Conservation (phyloP, 2,113 vertebrate genomes). For the Buteo buteo region DNA sequence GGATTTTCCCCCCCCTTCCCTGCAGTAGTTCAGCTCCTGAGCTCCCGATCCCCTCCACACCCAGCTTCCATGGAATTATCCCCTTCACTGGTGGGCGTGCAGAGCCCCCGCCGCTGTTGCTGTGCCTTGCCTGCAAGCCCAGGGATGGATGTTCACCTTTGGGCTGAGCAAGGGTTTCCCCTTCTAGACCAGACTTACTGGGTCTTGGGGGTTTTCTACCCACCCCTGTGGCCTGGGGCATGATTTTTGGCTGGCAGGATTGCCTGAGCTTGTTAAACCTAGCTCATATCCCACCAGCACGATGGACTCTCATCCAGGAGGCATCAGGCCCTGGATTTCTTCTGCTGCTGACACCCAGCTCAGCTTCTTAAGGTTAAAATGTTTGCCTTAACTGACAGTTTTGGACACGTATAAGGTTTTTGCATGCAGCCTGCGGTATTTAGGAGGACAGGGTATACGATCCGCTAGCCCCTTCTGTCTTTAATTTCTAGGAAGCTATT, state of each 20-base stretch:
- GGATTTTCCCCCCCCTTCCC: fast-evolving
- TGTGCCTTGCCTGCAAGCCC: background rate
- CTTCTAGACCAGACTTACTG: background rate
- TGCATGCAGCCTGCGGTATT: background rate
- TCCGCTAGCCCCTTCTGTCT: background rate
- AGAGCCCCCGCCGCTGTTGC: fast-evolving
- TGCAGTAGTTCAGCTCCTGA: background rate
- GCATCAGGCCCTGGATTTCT: background rate
- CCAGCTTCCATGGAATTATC: background rate
- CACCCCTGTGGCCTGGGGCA: background rate
- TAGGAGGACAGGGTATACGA: background rate
- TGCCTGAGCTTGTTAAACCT: background rate
- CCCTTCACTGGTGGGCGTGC: fast-evolving
- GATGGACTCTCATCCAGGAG: background rate
- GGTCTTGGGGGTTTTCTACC: background rate
- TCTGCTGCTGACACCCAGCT: background rate
- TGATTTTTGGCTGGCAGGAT: background rate
- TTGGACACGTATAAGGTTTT: background rate
- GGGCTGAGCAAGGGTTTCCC: background rate
- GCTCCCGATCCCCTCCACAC: background rate
- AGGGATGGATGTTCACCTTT: background rate
- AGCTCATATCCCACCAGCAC: background rate
- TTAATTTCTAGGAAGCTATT: slow-evolving; percentile 50
- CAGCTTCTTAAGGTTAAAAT: background rate
- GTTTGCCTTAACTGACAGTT: background rate